Percentiles rank a stretch among this genome's conserved stretches.
Conservation (phyloP, 92 coral and sea anemone genomes). For the Zoanthus gigantus region DNA sequence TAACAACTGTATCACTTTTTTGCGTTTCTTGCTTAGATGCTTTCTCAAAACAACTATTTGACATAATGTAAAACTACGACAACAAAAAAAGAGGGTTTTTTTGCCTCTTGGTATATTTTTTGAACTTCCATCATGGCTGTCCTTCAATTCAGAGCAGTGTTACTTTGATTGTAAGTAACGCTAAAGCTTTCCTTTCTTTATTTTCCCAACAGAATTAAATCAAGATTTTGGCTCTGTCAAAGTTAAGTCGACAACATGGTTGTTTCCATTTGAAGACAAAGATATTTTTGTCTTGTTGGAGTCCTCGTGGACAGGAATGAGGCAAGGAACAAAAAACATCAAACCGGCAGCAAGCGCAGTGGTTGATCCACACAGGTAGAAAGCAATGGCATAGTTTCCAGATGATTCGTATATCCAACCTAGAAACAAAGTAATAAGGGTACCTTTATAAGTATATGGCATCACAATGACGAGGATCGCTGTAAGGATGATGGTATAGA, state of each 20-base stretch:
- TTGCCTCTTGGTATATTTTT: too few relatives aligned
- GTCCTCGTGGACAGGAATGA: conserved; percentile 26
- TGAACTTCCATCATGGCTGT: too few relatives aligned
- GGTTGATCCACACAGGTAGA: conserved; percentile 78
- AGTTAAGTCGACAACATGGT: conserved; percentile 6
- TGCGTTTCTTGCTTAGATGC: not conserved
- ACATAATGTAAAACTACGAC: too few relatives aligned
- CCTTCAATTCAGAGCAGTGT: too few relatives aligned
- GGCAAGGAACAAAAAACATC: conserved; percentile 74
- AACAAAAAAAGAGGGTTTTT: too few relatives aligned
- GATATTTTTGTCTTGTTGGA: conserved; percentile 37
- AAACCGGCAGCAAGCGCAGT: conserved; percentile 74
- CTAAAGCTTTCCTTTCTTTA: not conserved
- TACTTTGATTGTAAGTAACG: not conserved
- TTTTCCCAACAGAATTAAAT: not conserved
- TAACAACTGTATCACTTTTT: not conserved
- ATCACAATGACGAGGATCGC: not conserved
- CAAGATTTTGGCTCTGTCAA: conserved; percentile 21
- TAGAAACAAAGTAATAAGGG: conserved; percentile 6
- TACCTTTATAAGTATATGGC: not conserved
- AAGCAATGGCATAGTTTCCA: conserved; percentile 82
- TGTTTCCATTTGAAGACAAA: not conserved
- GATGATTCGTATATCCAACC: conserved; percentile 90
- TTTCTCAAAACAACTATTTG: too few relatives aligned
- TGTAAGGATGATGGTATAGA: not conserved